Evolutionary conservation across 2,113 vertebrate genomes (phyloP), one percentile per base, ranked within the genome.

Genomic region (Panthera tigris): DNA sequence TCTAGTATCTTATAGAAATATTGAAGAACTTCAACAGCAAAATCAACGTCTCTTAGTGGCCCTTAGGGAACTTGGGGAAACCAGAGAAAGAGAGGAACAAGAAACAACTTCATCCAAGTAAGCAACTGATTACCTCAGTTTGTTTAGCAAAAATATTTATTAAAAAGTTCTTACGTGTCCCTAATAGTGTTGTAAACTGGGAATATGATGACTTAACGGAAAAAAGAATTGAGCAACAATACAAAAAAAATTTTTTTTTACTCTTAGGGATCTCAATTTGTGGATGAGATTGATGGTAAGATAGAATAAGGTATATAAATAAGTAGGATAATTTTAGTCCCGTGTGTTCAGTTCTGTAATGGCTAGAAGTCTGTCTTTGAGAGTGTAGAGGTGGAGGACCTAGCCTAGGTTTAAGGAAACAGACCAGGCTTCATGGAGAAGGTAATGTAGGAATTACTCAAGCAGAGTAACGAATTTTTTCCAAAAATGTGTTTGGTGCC

Each of bases 21-120:
- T 99, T 33, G 99, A 99, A 97, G 99, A 99, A 82, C 99, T 99
- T 78, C 99, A 99, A 89, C 99, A 99, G 97, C 99, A 99, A 97
- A 99, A 99, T 98, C 99, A 99, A 81, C 99, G 99, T 93, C 99
- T 99, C 27, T 97, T 99, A 15, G 98, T 99, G 79, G 99, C 99
- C 65, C 99, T 99, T 93, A 98, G 99, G 66, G 99, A 99, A 89
- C 99, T 99, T 79, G 99, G 99, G 45, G 99, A 99, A 10, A 98
- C 98, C 16, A 99, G 99, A 97, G 99, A 99, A 98, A 99, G 98
- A 95, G 99, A 99, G 74, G 99, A 99, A 97, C 98, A 99, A 97
- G 99, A 99, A 97, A 98, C 98, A 14, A 98, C 99, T 0, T 98
- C 99, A 76, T 98, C 98, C 15, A 99, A 98, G 99, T 99, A 98